Conservation (phyloP, 2,888 invertebrate genomes). For the Parthenolecanium corni region DNA sequence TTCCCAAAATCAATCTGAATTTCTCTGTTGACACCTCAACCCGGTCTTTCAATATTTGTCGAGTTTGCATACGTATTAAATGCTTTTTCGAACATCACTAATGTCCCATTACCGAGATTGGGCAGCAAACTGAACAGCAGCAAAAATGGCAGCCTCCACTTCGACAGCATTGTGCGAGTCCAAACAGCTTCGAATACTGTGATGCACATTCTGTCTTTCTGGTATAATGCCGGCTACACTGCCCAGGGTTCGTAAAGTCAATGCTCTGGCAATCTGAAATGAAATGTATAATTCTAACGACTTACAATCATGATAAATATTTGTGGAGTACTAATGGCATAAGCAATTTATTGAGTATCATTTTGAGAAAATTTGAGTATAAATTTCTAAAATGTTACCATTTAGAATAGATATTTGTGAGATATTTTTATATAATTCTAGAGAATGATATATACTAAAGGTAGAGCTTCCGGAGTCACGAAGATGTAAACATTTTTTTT, state of each 20-base stretch:
- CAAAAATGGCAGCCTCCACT: slow-evolving; percentile 90
- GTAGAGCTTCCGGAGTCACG: too few relatives aligned
- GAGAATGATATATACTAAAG: too few relatives aligned
- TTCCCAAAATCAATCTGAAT: background rate
- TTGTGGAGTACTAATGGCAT: background rate
- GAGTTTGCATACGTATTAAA: too few relatives aligned
- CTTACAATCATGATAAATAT: background rate
- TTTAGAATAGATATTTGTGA: too few relatives aligned
- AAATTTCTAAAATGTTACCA: too few relatives aligned
- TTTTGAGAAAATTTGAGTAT: too few relatives aligned
- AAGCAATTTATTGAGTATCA: too few relatives aligned
- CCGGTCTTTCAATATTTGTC: too few relatives aligned
- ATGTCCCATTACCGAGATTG: slow-evolving; percentile 62
- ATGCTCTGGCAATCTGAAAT: slow-evolving; percentile 60
- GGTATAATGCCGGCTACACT: slow-evolving; percentile 87
- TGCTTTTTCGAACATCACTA: background rate
- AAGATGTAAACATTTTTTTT: too few relatives aligned
- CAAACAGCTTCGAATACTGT: slow-evolving; percentile 77
- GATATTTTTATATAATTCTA: too few relatives aligned
- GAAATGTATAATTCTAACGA: background rate
- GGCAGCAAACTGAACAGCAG: slow-evolving; percentile 86
- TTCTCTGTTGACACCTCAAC: too few relatives aligned
- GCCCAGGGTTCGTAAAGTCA: slow-evolving; percentile 78
- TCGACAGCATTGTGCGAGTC: slow-evolving; percentile 93
- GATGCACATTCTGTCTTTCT: slow-evolving; percentile 88